phyloP scores from a whole-genome alignment of 2,888 invertebrate genomes.

The Erynnis tages region DNA sequence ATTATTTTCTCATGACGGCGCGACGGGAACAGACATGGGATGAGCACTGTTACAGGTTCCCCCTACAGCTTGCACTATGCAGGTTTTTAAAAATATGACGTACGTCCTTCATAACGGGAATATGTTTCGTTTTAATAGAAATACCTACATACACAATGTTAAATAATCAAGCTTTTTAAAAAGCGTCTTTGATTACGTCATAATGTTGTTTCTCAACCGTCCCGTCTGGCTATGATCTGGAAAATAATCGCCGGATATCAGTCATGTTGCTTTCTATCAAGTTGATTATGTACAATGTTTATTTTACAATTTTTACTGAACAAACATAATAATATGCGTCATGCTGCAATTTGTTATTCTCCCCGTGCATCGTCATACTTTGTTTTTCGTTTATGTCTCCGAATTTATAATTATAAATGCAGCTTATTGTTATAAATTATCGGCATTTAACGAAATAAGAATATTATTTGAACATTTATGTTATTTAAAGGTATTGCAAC shows the following conservation, averaged over 20 bases:
- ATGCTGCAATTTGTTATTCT: neutral
- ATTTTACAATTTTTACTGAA: neutral
- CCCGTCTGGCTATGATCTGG: constrained; percentile 30
- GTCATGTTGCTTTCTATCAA: constrained; percentile 10
- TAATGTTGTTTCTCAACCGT: constrained; percentile 45
- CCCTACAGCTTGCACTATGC: no score
- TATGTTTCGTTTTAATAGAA: no score
- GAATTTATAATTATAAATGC: no score
- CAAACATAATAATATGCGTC: neutral
- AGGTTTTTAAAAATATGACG: no score
- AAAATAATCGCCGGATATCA: constrained; percentile 56
- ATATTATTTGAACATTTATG: no score
- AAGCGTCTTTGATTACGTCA: constrained; percentile 50
- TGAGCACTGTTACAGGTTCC: no score
- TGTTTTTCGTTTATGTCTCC: no score
- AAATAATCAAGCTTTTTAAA: constrained; percentile 30
- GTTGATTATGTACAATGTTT: neutral
- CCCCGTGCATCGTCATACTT: neutral
- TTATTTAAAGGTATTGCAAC: no score
- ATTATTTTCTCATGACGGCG: no score
- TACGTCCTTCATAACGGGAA: no score
- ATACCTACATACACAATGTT: neutral
- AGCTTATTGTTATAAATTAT: neutral
- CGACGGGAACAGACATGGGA: no score
- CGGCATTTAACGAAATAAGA: no score